Conservation (phyloP, 2,113 vertebrate genomes). For the Scortum barcoo region DNA sequence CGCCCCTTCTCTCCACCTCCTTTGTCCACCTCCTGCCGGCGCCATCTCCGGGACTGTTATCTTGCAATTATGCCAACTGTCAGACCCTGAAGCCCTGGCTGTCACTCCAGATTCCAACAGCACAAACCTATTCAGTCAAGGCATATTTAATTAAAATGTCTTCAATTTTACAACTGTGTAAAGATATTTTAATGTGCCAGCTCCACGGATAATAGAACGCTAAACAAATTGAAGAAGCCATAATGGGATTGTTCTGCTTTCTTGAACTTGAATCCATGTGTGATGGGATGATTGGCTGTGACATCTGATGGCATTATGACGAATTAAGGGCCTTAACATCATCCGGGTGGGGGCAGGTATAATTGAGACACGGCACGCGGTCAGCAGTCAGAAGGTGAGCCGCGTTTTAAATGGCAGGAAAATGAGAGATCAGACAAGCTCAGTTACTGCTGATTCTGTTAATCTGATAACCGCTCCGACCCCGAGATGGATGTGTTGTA, state of each 20-base stretch:
- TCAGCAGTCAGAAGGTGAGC: slow-evolving; percentile 35
- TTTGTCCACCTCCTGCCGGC: slow-evolving; percentile 38
- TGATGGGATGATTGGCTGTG: slow-evolving; percentile 39
- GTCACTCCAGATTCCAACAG: slow-evolving; percentile 33
- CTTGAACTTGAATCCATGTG: slow-evolving; percentile 28
- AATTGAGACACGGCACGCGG: slow-evolving; percentile 50
- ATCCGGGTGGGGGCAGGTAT: slow-evolving; percentile 44
- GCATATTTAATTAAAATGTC: slow-evolving; percentile 70
- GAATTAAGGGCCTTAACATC: slow-evolving; percentile 55
- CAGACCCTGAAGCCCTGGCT: slow-evolving; percentile 24
- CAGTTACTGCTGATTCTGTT: slow-evolving; percentile 43
- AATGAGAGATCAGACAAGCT: slow-evolving; percentile 26
- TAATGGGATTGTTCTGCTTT: slow-evolving; percentile 61
- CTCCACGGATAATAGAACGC: slow-evolving; percentile 19
- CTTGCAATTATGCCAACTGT: slow-evolving; percentile 53
- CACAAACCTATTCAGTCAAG: slow-evolving; percentile 47
- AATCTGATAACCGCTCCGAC: slow-evolving; percentile 42
- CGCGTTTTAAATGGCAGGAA: slow-evolving; percentile 51
- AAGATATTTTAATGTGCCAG: slow-evolving; percentile 40
- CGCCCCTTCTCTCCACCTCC: background rate
- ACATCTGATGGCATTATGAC: slow-evolving; percentile 27
- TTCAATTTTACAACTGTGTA: slow-evolving; percentile 30
- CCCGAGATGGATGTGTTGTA: slow-evolving; percentile 35
- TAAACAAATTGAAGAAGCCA: slow-evolving; percentile 39
- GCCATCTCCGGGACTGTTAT: slow-evolving; percentile 28